Conservation (phyloP, 2,888 invertebrate genomes). For the Drosophila meridionalis region DNA sequence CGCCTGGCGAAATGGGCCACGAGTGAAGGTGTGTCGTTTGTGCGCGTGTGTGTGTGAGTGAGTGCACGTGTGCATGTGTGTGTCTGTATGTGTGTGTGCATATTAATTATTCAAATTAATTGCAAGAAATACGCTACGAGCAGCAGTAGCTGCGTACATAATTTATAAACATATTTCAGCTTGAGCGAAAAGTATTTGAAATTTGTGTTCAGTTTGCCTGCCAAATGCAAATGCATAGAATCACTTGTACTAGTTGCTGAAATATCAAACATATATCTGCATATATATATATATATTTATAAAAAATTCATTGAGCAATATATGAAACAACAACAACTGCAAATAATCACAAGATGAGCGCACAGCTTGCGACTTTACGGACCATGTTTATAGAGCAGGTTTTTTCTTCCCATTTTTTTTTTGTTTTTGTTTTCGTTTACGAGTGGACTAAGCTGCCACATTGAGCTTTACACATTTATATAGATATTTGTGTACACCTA, state of each 20-base stretch:
- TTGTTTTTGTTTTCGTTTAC: slow-evolving; percentile 11
- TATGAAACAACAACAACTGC: slow-evolving; percentile 1
- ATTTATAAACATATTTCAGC: slow-evolving; percentile 21
- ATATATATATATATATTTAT: not conserved
- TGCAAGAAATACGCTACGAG: slow-evolving; percentile 60
- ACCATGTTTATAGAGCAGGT: slow-evolving; percentile 23
- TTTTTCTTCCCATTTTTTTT: slow-evolving; percentile 9
- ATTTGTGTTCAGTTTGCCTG: slow-evolving; percentile 7
- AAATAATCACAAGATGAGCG: slow-evolving; percentile 11
- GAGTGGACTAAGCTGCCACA: slow-evolving; percentile 25
- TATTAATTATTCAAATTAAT: slow-evolving; percentile 80
- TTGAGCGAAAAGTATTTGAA: slow-evolving; percentile 27
- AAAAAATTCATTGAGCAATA: slow-evolving; percentile 9
- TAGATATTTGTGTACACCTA: not conserved
- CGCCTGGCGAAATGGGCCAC: slow-evolving; percentile 72
- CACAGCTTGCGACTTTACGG: slow-evolving; percentile 15
- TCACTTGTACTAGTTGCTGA: not conserved
- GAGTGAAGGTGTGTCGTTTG: slow-evolving; percentile 70
- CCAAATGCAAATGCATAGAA: slow-evolving; percentile 6
- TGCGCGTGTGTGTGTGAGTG: slow-evolving; percentile 9
- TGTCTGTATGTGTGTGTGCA: slow-evolving; percentile 33
- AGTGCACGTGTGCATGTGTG: slow-evolving; percentile 16
- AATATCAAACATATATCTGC: not conserved
- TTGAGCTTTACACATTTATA: slow-evolving; percentile 10
- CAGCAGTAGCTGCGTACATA: slow-evolving; percentile 22